Evolutionary conservation across 2,888 invertebrate species (phyloP).

Genomic region (Caenorhabditis zanzibari): DNA sequence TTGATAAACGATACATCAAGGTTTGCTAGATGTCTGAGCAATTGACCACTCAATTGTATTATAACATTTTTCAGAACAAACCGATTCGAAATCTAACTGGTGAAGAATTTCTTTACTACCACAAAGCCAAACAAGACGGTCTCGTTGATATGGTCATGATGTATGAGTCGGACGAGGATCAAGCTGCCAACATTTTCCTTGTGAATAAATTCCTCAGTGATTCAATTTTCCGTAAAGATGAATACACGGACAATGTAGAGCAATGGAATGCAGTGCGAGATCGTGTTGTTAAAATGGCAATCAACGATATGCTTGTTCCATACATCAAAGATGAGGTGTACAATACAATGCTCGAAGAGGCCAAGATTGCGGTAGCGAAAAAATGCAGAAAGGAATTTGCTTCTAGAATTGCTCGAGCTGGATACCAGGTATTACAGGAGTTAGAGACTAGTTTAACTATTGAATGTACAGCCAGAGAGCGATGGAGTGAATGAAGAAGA

Average conservation of each 20-base stretch:
- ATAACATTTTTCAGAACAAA: constrained; percentile 89
- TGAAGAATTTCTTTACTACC: constrained; percentile 92
- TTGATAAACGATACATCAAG: constrained; percentile 70
- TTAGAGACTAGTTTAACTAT: neutral
- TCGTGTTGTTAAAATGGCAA: constrained; percentile 90
- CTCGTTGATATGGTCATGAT: constrained; percentile 55
- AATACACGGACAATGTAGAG: constrained; percentile 75
- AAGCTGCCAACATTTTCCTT: constrained; percentile 41
- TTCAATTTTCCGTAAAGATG: constrained; percentile 71
- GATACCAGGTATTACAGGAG: constrained; percentile 52
- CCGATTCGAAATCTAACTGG: constrained; percentile 92
- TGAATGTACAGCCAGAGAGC: constrained; percentile 50
- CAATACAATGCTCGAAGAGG: constrained; percentile 90
- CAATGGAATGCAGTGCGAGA: constrained; percentile 95
- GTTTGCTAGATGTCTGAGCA: constrained; percentile 1
- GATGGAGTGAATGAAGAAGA: constrained; percentile 79
- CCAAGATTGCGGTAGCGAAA: constrained; percentile 86
- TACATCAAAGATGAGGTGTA: constrained; percentile 92
- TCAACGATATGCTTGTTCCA: constrained; percentile 92
- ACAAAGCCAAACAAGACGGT: constrained; percentile 77
- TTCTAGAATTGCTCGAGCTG: constrained; percentile 49
- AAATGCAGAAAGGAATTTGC: constrained; percentile 63
- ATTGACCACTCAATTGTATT: constrained; percentile 89
- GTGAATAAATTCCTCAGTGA: constrained; percentile 57
- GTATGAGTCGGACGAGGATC: constrained; percentile 60